These are phyloP conservation scores for Lophotis ruficrista DNA, from an alignment of 2,113 vertebrate species.

Conservation along the genomic window DNA sequence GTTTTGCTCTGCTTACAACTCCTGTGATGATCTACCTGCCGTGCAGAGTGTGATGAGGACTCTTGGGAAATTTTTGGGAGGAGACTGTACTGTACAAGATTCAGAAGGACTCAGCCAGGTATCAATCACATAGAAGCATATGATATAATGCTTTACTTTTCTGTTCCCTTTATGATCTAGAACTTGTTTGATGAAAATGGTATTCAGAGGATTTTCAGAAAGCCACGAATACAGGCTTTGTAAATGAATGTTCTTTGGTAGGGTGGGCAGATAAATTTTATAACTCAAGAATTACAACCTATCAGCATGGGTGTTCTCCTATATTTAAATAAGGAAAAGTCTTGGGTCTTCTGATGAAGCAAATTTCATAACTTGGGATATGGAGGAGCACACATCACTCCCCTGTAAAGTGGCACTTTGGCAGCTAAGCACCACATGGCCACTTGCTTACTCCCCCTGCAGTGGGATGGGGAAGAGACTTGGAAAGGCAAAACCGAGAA, in stretches of 20 bases:
- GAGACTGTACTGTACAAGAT: conserved; percentile 62
- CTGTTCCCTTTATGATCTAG: background rate
- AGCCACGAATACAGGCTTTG: background rate
- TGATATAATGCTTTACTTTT: background rate
- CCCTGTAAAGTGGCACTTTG: background rate
- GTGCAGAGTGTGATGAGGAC: conserved; percentile 73
- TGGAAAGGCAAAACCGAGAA: background rate
- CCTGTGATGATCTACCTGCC: conserved; percentile 74
- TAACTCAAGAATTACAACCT: background rate
- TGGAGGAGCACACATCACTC: background rate
- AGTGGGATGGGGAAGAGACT: background rate
- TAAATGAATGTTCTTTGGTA: background rate
- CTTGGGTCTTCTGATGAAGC: background rate
- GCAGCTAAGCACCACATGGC: too few species aligned
- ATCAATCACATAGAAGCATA: conserved; percentile 14
- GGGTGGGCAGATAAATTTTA: background rate
- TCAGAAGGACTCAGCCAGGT: conserved; percentile 57
- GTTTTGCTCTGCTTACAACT: conserved; percentile 72
- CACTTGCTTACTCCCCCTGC: too few species aligned
- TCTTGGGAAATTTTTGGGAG: conserved; percentile 71
- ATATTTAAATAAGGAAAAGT: background rate
- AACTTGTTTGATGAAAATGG: background rate
- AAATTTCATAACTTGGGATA: background rate
- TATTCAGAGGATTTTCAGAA: background rate
- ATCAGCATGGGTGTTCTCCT: background rate